Conservation (phyloP, 2,797 vertebrate species). For the Diplodus sargus region DNA sequence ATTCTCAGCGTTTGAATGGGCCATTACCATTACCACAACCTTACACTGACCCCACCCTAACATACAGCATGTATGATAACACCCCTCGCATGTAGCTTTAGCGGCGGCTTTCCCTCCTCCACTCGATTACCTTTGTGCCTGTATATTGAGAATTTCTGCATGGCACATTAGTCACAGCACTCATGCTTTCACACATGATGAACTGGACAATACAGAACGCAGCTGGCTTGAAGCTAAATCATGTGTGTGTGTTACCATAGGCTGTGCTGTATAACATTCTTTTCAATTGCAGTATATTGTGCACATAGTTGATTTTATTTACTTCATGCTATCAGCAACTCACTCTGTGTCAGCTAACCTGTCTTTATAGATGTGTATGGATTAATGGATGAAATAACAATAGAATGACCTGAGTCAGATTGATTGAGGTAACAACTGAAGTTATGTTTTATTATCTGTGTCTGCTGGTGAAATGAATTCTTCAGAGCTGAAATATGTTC, state of each 20-base stretch:
- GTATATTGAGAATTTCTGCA: neutral
- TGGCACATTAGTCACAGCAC: neutral
- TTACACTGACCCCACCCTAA: neutral
- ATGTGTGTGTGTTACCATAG: neutral
- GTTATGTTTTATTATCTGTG: neutral
- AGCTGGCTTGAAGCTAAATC: neutral
- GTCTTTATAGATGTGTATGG: neutral
- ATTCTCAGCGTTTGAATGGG: neutral
- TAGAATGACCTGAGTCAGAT: too few relatives aligned
- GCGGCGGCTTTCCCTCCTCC: neutral
- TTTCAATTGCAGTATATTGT: neutral
- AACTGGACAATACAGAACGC: neutral
- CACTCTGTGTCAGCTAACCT: neutral
- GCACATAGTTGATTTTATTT: neutral
- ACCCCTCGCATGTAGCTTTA: neutral
- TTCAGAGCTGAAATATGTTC: neutral
- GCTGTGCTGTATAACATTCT: neutral
- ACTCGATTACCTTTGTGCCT: conserved; percentile 1
- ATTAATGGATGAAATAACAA: neutral
- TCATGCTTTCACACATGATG: neutral
- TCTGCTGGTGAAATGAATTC: neutral
- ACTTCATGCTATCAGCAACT: neutral
- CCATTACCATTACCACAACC: neutral
- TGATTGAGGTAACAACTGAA: neutral
- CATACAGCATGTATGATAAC: neutral